A percentile compares a stretch with the other conserved stretches of the same genome.
Evolutionary conservation across 2,888 invertebrate species (phyloP).

Genomic region (Xylota segnis): DNA sequence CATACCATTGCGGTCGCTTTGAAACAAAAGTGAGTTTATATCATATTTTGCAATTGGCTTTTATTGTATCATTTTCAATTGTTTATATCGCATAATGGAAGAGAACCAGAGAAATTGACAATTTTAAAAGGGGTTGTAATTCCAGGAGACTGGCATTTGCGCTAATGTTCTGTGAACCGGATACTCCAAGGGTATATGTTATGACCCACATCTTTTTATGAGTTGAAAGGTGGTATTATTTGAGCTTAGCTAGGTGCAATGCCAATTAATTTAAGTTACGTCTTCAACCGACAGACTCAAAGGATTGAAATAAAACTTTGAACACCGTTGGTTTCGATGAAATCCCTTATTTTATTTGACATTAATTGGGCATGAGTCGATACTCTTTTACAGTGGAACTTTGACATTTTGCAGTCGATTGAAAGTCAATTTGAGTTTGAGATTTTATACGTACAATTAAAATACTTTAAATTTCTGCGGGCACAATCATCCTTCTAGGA

Average conservation of each 20-base stretch:
- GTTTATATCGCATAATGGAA: conserved; percentile 28
- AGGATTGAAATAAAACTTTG: too few relatives aligned
- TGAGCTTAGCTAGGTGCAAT: background rate
- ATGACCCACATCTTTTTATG: background rate
- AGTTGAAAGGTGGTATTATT: background rate
- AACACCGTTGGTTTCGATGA: background rate
- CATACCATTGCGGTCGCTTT: conserved; percentile 12
- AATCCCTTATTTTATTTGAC: background rate
- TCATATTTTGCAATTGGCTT: conserved; percentile 47
- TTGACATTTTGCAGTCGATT: conserved; percentile 18
- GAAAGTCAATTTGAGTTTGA: conserved; percentile 37
- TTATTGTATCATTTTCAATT: conserved; percentile 60
- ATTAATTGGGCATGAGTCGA: background rate
- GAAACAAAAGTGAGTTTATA: conserved; percentile 33
- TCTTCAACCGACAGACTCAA: too few relatives aligned
- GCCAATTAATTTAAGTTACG: background rate
- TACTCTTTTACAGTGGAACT: background rate
- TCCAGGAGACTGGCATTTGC: conserved; percentile 16
- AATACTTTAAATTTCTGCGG: background rate
- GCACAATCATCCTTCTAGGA: background rate
- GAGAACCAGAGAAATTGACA: conserved; percentile 14
- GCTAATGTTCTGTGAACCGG: background rate
- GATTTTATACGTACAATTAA: conserved; percentile 42
- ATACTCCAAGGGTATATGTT: too few relatives aligned
- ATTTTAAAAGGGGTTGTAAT: conserved; percentile 22